Evolutionary conservation across 2,888 invertebrate species (phyloP), one percentile per base, ranked within the genome.

Genomic region (Chironomus tentans): DNA sequence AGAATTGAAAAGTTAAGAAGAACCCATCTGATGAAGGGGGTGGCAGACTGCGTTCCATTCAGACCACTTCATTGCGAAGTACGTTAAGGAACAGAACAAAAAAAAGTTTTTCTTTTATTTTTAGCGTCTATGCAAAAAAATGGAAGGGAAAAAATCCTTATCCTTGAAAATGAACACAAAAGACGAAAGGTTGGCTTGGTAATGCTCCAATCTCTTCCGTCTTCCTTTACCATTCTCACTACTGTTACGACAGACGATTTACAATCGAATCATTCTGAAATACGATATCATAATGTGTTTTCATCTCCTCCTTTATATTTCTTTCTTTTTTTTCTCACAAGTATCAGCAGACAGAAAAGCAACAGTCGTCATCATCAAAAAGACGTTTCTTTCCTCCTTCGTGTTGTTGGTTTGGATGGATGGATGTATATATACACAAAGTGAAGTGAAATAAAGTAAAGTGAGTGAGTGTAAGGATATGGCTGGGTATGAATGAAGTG

Each of bases 171-270:
- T 38, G 10, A n/a, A 10, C 38, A 38, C 38, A 38, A 38, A 38
- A 38, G 38, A 38, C 1, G 38, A 38, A 38, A 38, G 38, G 38
- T 38, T 38, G 38, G 38, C 38, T 38, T 38, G 38, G 38, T 38
- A 38, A 38, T 38, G 38, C 38, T 38, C 38, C 10, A 38, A 38
- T 50, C 50, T 50, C 50, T 50, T 50, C n/a, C 15, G 6, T 18
- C 18, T 56, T 18, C 15, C 13, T 48, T 48, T 47, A 10, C 70
- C 38, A 38, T 38, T 38, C 38, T 38, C 38, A 38, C 28, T 28
- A 3, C n/a, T 22, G 48, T 70, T 70, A 70, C 70, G 70, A 70
- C 70, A 70, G 71, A 71, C 71, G 56, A 61, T 71, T 71, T 71
- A 71, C 71, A 71, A 71, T 71, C 71, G 56, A 61, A 71, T 50